Conservation (phyloP, 1,140 invertebrate genomes). For the Dendroctonus ponderosae region DNA sequence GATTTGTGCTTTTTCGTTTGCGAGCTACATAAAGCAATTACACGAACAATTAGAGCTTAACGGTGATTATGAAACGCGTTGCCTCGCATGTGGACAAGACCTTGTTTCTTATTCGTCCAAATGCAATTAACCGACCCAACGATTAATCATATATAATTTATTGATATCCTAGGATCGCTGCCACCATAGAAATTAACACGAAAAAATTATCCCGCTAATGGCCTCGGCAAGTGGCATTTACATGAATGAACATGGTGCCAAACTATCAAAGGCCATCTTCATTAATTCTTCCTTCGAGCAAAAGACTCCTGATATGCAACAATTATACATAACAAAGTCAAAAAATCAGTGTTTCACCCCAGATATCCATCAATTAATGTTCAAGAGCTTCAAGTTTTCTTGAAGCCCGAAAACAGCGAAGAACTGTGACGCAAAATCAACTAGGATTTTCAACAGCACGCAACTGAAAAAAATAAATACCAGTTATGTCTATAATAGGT, state of each 20-base stretch:
- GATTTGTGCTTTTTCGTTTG: constrained; percentile 20
- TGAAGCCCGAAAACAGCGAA: too few species aligned
- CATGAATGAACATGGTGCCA: too few species aligned
- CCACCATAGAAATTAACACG: too few species aligned
- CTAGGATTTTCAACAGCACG: constrained; percentile 11
- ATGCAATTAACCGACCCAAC: constrained; percentile 31
- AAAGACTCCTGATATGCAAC: too few species aligned
- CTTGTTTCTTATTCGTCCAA: constrained; percentile 37
- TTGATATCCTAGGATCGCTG: constrained; percentile 8
- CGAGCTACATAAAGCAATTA: constrained; percentile 35
- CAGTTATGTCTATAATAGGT: constrained; percentile 15
- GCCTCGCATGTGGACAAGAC: constrained; percentile 37
- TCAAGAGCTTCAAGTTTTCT: too few species aligned
- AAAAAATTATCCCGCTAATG: too few species aligned
- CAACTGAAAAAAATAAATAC: constrained; percentile 16
- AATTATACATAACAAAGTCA: too few species aligned
- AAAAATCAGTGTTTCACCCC: too few species aligned
- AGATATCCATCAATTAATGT: too few species aligned
- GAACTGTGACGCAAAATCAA: background rate
- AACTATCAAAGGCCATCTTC: too few species aligned
- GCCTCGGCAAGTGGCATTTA: too few species aligned
- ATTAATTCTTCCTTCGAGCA: too few species aligned
- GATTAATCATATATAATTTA: constrained; percentile 38
- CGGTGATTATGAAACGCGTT: constrained; percentile 34
- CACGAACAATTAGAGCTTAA: constrained; percentile 40